Conservation (phyloP, 1,140 invertebrate genomes). For the Vanessa atalanta region DNA sequence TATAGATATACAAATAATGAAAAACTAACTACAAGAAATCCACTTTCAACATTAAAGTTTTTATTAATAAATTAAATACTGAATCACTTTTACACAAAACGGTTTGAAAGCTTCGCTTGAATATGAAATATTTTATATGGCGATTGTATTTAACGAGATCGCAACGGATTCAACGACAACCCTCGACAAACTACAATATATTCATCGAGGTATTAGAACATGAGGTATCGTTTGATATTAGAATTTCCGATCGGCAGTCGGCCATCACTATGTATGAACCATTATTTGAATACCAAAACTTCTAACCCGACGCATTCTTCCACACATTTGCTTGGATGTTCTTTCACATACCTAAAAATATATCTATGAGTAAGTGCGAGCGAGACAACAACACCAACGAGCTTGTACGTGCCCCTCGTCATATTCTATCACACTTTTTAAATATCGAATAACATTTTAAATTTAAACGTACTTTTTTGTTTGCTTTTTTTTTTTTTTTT, state of each 20-base stretch:
- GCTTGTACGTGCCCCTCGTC: not conserved
- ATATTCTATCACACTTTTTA: conserved; percentile 20
- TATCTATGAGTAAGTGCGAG: conserved; percentile 26
- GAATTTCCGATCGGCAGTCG: conserved; percentile 56
- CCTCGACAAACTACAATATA: conserved; percentile 30
- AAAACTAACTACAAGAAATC: conserved; percentile 11
- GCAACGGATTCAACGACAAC: not conserved
- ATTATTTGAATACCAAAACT: conserved; percentile 66
- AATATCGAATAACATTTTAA: too few species aligned
- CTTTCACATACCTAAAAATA: conserved; percentile 37
- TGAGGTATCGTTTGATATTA: conserved; percentile 62
- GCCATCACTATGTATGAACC: conserved; percentile 62
- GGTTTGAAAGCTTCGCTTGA: not conserved
- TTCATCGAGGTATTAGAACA: conserved; percentile 43
- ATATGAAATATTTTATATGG: too few species aligned
- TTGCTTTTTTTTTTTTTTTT: too few species aligned
- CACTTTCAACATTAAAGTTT: conserved; percentile 15
- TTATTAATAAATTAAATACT: conserved; percentile 8
- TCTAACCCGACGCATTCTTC: conserved; percentile 38
- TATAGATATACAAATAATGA: not conserved
- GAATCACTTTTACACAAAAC: too few species aligned
- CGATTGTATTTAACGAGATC: too few species aligned
- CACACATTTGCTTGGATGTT: conserved; percentile 34
- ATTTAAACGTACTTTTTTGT: too few species aligned
- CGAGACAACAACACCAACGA: not conserved